A percentile compares a stretch with the other conserved stretches of the same genome.
Evolutionary conservation across 2,888 invertebrate species (phyloP).

Genomic region (Blera fallax): DNA sequence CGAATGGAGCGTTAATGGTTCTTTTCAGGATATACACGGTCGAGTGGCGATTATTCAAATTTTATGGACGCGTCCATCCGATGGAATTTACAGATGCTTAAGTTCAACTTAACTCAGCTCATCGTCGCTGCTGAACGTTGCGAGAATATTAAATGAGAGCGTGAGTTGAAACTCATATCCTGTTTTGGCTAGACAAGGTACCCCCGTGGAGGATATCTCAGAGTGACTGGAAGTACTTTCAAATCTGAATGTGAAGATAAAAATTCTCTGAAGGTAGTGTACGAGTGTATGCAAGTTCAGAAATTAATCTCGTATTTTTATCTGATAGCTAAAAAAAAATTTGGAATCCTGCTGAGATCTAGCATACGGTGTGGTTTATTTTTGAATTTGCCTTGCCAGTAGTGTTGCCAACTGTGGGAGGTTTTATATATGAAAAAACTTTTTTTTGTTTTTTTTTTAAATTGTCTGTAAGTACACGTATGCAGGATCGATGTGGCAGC

Average conservation of each 20-base stretch:
- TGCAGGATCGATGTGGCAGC: too few species aligned
- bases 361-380: not conserved
- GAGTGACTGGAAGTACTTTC: not conserved
- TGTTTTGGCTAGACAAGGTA: constrained; percentile 56
- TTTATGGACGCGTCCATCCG: constrained; percentile 72
- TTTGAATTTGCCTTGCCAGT: not conserved
- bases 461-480: too few species aligned
- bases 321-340: not conserved
- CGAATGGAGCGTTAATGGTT: constrained; percentile 56
- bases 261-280: not conserved
- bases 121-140: constrained; percentile 54
- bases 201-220: not conserved
- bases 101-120: constrained; percentile 66
- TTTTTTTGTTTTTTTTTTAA: too few species aligned
- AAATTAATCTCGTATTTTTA: not conserved
- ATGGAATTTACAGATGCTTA: constrained; percentile 68
- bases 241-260: constrained; percentile 3
- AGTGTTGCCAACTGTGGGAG: not conserved
- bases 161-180: constrained; percentile 56
- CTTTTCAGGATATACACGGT: constrained; percentile 61
- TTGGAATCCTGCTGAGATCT: not conserved
- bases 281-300: not conserved
- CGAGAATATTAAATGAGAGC: constrained; percentile 58
- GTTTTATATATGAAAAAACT: not conserved
- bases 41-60: constrained; percentile 72